These are phyloP conservation scores for Orthosia gothica DNA, from an alignment of 2,888 invertebrate genomes.

Conservation along the genomic window DNA sequence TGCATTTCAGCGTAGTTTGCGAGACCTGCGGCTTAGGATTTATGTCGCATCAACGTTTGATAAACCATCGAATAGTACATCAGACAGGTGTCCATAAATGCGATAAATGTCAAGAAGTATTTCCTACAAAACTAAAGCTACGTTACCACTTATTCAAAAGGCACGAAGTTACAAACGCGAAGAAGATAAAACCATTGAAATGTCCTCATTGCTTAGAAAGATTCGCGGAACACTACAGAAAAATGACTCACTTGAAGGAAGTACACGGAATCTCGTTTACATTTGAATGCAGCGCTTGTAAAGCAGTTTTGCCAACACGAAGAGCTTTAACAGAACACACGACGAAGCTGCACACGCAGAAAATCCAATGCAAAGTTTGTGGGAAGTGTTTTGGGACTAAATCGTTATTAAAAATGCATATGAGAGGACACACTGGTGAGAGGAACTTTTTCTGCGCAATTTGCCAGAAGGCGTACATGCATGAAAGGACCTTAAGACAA, in stretches of 20 bases:
- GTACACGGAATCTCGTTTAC: conserved; percentile 85
- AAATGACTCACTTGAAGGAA: conserved; percentile 87
- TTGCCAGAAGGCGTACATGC: conserved; percentile 88
- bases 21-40: conserved; percentile 88
- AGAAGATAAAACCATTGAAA: conserved; percentile 85
- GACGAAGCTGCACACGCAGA: conserved; percentile 85
- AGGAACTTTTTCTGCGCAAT: conserved; percentile 84
- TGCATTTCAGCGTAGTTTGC: conserved; percentile 86
- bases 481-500: conserved; percentile 83
- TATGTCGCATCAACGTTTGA: conserved; percentile 85
- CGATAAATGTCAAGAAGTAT: conserved; percentile 84
- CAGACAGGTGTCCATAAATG: conserved; percentile 86
- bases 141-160: conserved; percentile 85
- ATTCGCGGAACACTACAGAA: conserved; percentile 86
- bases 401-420: conserved; percentile 85
- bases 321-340: conserved; percentile 87
- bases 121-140: conserved; percentile 84
- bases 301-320: conserved; percentile 81
- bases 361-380: conserved; percentile 85
- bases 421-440: conserved; percentile 85
- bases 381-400: conserved; percentile 86
- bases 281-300: conserved; percentile 85
- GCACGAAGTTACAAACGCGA: conserved; percentile 83
- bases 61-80: conserved; percentile 85
- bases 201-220: conserved; percentile 88